Base-by-base conservation (phyloP, 2,797 vertebrate genomes). In the Hipposideros larvatus region DNA sequence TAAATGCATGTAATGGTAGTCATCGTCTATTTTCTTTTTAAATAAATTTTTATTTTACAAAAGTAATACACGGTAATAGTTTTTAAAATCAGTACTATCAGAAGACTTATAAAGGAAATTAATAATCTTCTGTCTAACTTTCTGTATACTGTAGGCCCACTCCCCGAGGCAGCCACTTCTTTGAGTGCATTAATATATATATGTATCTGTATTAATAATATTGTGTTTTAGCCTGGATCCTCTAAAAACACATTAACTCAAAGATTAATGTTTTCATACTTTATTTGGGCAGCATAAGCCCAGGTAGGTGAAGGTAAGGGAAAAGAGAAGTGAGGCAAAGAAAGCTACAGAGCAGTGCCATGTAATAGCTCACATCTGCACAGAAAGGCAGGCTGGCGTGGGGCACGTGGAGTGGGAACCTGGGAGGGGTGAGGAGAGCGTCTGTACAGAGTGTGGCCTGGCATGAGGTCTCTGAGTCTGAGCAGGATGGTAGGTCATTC, bases 11-110 rank as follows among this genome's bases (percentile, higher is more conserved):
- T 70, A 55, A 55, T 43, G 19, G 13, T 73, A 83, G 43, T 70
- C 46, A 89, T 51, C 28, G 31, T 41, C 5, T 28, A 37, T 92
- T 92, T 71, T 82, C 37, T 96, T 93, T 66, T 91, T 26, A 92
- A 95, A 83, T 93, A 87, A 77, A 77, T 77, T 93, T 96, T 90
- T 70, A 31, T 80, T 84, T 93, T 71, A 59, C 74, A 48, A 83
- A 75, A 94, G 13, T 83, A 61, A 78, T 43, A 16, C 4, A 70
- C 28, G n/a, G 28, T 51, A 70, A 84, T 31, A 77, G 21, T 48
- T 93, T 86, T 88, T 53, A 63, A 80, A 96, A 59, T 46, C 10
- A 66, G 84, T 84, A 43, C 5, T 85, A 53, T 79, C 57, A 61
- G 65, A 80, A 91, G 43, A n/a, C 18, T 83, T 86, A 48, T 70